Evolutionary conservation across 2,113 vertebrate species (phyloP), one percentile per base, ranked within the genome.

Genomic region (Catharus minimus): DNA sequence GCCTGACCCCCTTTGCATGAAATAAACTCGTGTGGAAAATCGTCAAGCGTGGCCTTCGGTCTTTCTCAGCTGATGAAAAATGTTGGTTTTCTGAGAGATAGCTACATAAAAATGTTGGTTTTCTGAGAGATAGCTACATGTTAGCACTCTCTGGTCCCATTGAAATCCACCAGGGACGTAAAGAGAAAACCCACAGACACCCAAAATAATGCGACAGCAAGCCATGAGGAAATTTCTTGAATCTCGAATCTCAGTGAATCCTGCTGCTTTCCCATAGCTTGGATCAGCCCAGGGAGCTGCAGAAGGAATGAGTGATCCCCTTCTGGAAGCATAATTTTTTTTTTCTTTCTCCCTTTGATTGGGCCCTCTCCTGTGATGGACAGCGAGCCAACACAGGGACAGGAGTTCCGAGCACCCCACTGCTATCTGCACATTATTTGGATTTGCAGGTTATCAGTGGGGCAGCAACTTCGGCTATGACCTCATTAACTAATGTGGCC

Each of bases 401-500:
- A 74, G 76, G 66, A 24, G 88, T n/a, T 36, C 81, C 17, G 28
- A 50, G 88, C 96, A 78, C 92, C 93, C 96, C 57, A 30, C 95
- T 89, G 97, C 92, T 97, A 97, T 95, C 95, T 82, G 69, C 88
- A 20, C 96, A 90, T 94, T 94, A 95, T 94, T 97, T 62, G 95
- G 96, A 95, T 96, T 96, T 89, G 94, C 97, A 82, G 98, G 98
- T 98, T 98, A 98, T 98, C 97, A 93, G 95, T 57, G 86, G 97
- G 96, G 94, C 95, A 82, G 93, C 90, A 85, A 93, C 97, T 96
- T 87, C 36, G 76, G 93, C 82, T 71, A 90, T 98, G 98, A 98
- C 97, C 98, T 98, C 98, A 98, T 98, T 98, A 98, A 97, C 90
- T 80, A 81, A 69, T 90, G 97, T 96, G 97, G 97, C 97, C 97